Evolutionary conservation across 1,140 invertebrate genomes (phyloP), one percentile per base, ranked within the genome.

Genomic region (Aphelinus atriplicis): DNA sequence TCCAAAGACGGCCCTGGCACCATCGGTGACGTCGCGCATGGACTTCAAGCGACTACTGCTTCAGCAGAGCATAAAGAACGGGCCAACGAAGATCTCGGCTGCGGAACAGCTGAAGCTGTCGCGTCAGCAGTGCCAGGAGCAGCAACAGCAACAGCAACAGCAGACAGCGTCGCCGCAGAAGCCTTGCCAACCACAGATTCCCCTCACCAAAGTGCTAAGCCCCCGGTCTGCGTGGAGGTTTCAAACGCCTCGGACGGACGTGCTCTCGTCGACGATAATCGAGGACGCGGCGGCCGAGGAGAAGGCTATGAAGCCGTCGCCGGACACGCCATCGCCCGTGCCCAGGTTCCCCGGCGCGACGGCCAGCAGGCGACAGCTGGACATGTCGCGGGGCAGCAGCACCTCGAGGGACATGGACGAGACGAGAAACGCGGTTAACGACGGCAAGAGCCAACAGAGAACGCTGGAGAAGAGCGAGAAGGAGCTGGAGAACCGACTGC

Each of bases 11-110:
- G 67, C 80, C 3, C 77, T 81, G 42, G 70, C 82, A 7, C 75
- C 90, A n/a, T 90, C 90, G 46, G 90, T 93, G 79, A 94, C 93
- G 3, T 93, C 92, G 1, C 87, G 93, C 70, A 85, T 94, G 80
- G 95, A 96, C 84, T 96, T 96, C 81, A 96, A 96, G 83, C 91
- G 93, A 80, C 84, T 96, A 9, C 86, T 96, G 1, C 87, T 94
- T 4, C 93, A 94, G 78, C 92, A 93, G 64, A 91, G 91, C 76
- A 87, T 91, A 5, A 90, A 92, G 86, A 87, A 89, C 72, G 86
- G 89, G 81, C 89, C 90, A 75, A 85, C 89, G 6, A 93, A 94
- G 80, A 83, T 94, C 0, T 95, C 95, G 10, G 95, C 95, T 3
- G 94, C 95, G 3, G 95, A 96, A 84, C 91, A 95, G 83, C 82